These are phyloP conservation scores for Eleginops maclovinus DNA, from an alignment of 2,113 vertebrate species.

Conservation along the genomic window DNA sequence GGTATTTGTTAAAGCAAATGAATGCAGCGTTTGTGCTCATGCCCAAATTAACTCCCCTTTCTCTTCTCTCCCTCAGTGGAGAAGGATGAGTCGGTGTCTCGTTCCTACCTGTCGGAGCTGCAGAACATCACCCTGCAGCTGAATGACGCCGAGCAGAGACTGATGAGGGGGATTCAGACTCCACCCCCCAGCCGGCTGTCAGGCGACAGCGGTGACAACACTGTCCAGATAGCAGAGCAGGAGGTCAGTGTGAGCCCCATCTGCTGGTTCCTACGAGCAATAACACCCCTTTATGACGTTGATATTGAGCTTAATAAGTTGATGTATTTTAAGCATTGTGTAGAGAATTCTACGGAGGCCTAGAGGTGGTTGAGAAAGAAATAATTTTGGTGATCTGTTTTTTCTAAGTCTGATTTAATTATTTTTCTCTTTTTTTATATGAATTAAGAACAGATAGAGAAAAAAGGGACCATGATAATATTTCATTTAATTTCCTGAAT, in stretches of 20 bases:
- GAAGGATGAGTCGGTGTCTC: constrained; percentile 92
- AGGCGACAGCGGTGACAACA: constrained; percentile 80
- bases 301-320: background rate
- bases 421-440: no score
- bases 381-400: no score
- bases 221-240: constrained; percentile 89
- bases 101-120: constrained; percentile 91
- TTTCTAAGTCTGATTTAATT: no score
- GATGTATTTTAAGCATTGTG: background rate
- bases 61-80: constrained; percentile 83
- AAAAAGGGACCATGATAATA: no score
- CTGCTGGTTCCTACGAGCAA: constrained; percentile 47
- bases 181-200: constrained; percentile 78
- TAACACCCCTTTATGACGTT: background rate
- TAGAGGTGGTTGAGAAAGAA: no score
- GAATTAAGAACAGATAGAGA: no score
- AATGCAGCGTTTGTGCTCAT: background rate
- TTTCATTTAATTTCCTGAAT: background rate
- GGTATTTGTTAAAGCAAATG: background rate
- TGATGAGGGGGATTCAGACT: constrained; percentile 86
- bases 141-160: constrained; percentile 89
- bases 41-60: background rate
- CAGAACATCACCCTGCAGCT: constrained; percentile 88
- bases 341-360: no score
- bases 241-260: constrained; percentile 85